phyloP scores from a whole-genome alignment of 2,113 vertebrate species.

The Circaetus cinerascens region DNA sequence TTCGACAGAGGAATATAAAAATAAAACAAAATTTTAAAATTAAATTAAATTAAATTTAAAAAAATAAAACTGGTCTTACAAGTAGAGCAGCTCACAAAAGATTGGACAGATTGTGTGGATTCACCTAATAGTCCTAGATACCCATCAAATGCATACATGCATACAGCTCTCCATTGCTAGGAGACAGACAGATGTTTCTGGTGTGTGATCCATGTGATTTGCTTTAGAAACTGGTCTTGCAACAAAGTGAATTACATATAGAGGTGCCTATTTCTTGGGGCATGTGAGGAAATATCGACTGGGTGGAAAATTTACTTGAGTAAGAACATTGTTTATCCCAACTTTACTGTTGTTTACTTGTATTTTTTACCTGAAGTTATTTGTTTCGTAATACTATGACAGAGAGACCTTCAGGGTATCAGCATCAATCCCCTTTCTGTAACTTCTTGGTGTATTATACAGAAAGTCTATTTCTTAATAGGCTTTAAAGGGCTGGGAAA shows the following conservation, averaged over 20 bases:
- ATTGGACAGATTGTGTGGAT: too few species aligned
- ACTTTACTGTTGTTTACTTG: background rate
- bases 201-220: too few species aligned
- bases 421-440: background rate
- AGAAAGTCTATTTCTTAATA: background rate
- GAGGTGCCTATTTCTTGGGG: background rate
- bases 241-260: background rate
- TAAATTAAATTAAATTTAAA: too few species aligned
- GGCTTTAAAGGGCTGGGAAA: background rate
- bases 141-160: background rate
- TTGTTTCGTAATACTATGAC: background rate
- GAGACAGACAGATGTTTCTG: background rate
- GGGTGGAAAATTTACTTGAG: background rate
- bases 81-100: background rate
- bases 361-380: background rate
- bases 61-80: background rate
- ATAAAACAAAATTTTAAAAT: background rate
- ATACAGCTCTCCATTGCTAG: background rate
- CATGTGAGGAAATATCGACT: fast-evolving
- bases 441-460: background rate
- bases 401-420: background rate
- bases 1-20: background rate
- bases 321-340: background rate
- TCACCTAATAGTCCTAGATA: background rate
- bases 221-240: background rate